Evolutionary conservation across 1,140 invertebrate genomes (phyloP).

Genomic region (Bactericera cockerelli): DNA sequence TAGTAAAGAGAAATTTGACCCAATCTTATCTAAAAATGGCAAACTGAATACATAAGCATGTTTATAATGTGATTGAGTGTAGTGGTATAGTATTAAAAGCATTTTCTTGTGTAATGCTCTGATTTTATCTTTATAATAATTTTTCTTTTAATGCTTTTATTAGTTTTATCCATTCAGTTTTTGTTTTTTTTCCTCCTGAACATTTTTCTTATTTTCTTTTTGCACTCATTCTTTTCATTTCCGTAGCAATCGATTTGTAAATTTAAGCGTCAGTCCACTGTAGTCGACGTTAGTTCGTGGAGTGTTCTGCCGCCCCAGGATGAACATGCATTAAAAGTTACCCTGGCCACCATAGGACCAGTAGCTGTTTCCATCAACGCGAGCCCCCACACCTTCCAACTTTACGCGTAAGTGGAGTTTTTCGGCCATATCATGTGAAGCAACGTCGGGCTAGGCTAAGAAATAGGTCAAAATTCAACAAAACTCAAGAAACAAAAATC

Average conservation of each 20-base stretch:
- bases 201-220: too few relatives aligned
- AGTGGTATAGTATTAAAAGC: too few relatives aligned
- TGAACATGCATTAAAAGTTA: conserved; percentile 45
- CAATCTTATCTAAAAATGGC: too few relatives aligned
- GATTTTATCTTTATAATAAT: too few relatives aligned
- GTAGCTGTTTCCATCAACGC: conserved; percentile 57
- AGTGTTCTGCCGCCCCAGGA: conserved; percentile 46
- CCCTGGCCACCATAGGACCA: conserved; percentile 51
- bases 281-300: conserved; percentile 48
- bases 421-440: too few relatives aligned
- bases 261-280: conserved; percentile 33
- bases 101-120: too few relatives aligned
- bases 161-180: neutral
- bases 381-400: conserved; percentile 53
- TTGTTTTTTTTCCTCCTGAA: neutral
- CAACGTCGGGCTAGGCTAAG: too few relatives aligned
- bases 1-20: too few relatives aligned
- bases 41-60: too few relatives aligned
- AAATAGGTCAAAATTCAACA: too few relatives aligned
- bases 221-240: conserved; percentile 5
- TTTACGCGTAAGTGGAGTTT: conserved; percentile 59
- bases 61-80: too few relatives aligned
- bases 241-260: conserved; percentile 44
- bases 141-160: neutral
- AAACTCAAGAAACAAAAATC: too few relatives aligned